phyloP scores from a whole-genome alignment of 2,113 vertebrate genomes.

The Poicephalus gulielmi region DNA sequence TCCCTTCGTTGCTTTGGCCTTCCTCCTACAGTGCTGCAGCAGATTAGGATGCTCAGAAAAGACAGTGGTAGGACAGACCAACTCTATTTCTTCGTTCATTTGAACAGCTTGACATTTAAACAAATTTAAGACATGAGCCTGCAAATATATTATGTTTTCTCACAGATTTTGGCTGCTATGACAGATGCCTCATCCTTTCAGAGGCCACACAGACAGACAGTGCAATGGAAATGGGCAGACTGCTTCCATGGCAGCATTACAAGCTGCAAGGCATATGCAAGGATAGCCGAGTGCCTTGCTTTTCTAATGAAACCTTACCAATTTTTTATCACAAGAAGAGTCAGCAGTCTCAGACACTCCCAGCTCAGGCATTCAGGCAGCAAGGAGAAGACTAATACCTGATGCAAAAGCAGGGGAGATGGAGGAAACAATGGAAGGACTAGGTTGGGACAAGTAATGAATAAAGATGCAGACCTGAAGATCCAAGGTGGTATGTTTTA shows the following conservation, averaged over 20 bases:
- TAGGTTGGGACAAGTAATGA: not conserved
- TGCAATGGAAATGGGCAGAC: not conserved
- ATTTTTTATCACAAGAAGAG: not conserved
- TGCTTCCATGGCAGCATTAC: not conserved
- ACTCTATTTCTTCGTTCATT: not conserved
- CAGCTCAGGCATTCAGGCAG: not conserved
- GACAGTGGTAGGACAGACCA: rapidly evolving
- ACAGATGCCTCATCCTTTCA: not conserved
- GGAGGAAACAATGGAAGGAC: not conserved
- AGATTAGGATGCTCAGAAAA: not conserved
- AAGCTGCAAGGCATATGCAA: not conserved
- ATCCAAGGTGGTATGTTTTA: not conserved
- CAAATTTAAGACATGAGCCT: not conserved
- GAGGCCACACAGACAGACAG: not conserved
- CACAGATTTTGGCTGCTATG: not conserved
- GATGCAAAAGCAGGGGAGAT: not conserved
- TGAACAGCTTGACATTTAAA: not conserved
- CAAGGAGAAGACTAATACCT: not conserved
- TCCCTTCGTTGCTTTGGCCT: rapidly evolving
- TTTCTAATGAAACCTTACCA: not conserved
- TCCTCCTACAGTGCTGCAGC: not conserved
- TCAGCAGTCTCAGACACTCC: not conserved
- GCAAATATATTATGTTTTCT: not conserved
- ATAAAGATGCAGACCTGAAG: not conserved
- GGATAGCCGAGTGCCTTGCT: not conserved